Evolutionary conservation across 2,113 vertebrate genomes (phyloP).

Genomic region (Melanerpes aurifrons): DNA sequence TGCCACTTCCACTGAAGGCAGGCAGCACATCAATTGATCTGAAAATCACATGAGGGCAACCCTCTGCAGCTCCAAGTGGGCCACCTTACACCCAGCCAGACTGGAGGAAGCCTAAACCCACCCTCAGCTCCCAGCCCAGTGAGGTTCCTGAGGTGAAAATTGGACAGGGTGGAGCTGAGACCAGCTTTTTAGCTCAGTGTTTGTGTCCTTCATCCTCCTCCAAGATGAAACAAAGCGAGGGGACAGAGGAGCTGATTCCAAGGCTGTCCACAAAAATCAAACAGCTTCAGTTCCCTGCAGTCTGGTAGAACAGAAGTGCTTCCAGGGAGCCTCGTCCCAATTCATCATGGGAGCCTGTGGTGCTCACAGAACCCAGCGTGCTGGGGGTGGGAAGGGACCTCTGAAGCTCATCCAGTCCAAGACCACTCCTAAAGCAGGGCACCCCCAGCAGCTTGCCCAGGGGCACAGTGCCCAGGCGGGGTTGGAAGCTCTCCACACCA

Average conservation of each 20-base stretch:
- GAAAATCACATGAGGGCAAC: not conserved
- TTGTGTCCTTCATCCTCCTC: not conserved
- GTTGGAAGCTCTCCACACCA: too few species aligned
- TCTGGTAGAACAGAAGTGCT: not conserved
- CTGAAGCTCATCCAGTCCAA: not conserved
- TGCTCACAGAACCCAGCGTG: not conserved
- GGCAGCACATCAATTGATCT: not conserved
- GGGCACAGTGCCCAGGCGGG: too few species aligned
- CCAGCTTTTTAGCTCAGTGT: not conserved
- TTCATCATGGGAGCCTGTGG: not conserved
- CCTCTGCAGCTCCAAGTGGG: not conserved
- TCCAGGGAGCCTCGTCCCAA: accelerated
- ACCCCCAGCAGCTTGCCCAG: too few species aligned
- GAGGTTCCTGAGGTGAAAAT: not conserved
- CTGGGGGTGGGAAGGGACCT: not conserved
- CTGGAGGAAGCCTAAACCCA: not conserved
- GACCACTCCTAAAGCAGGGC: too few species aligned
- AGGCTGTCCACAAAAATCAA: not conserved
- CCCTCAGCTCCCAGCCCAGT: not conserved
- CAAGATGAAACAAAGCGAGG: not conserved
- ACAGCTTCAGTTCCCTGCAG: not conserved
- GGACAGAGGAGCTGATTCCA: not conserved
- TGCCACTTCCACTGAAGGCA: not conserved
- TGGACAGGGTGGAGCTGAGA: not conserved
- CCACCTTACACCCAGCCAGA: accelerated